phyloP scores from a whole-genome alignment of 2,888 invertebrate genomes.

The Dasypolia templi region DNA sequence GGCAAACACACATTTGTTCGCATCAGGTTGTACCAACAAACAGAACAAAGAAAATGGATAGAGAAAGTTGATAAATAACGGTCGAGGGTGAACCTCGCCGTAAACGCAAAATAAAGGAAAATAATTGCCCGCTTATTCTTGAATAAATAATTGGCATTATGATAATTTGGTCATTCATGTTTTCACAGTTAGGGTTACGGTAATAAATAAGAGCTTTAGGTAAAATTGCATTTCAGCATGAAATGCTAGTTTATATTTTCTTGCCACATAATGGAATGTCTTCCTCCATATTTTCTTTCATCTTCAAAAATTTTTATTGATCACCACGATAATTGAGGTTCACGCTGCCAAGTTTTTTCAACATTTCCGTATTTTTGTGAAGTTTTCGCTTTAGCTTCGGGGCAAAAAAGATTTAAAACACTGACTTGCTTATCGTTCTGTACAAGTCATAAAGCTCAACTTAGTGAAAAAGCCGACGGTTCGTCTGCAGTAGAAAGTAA shows the following conservation, averaged over 20 bases:
- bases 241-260: conserved; percentile 10
- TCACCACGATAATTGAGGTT: conserved; percentile 32
- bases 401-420: conserved; percentile 39
- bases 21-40: conserved; percentile 79
- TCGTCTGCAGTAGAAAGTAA: conserved; percentile 12
- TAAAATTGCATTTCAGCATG: conserved; percentile 24
- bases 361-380: conserved; percentile 30
- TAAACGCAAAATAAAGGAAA: conserved; percentile 70
- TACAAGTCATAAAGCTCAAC: conserved; percentile 39
- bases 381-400: conserved; percentile 26
- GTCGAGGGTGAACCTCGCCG: conserved; percentile 68
- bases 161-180: conserved; percentile 63
- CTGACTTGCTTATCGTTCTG: conserved; percentile 33
- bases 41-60: conserved; percentile 82
- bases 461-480: conserved; percentile 19
- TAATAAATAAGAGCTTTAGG: conserved; percentile 28
- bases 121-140: conserved; percentile 66
- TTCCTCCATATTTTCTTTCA: neutral
- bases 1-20: conserved; percentile 81
- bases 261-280: neutral
- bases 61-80: conserved; percentile 82
- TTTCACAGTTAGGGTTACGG: conserved; percentile 53
- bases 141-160: conserved; percentile 67
- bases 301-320: conserved; percentile 31
- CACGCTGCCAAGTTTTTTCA: conserved; percentile 20